Conservation (phyloP, 2,888 invertebrate species). For the Didymodactylos carnosus region DNA sequence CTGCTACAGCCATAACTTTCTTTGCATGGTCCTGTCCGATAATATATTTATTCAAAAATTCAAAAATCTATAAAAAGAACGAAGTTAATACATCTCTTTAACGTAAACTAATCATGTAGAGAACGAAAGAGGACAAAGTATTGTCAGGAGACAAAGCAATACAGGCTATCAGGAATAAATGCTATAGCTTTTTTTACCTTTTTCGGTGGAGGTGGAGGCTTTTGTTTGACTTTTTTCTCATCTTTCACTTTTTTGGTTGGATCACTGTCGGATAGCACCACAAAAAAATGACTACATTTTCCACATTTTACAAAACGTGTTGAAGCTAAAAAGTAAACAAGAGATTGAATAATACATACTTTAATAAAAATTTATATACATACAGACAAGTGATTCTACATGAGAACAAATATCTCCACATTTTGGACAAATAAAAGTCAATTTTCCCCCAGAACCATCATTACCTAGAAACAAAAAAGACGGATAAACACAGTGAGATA, state of each 20-base stretch:
- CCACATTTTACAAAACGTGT: conserved; percentile 91
- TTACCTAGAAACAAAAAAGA: too few species aligned
- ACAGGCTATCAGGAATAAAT: too few species aligned
- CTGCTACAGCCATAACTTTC: conserved; percentile 86
- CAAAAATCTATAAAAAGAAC: conserved; percentile 51
- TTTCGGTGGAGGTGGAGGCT: conserved; percentile 8
- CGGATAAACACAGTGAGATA: too few species aligned
- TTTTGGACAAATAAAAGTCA: conserved; percentile 52
- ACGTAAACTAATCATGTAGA: neutral
- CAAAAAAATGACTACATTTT: conserved; percentile 91
- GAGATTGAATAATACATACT: neutral
- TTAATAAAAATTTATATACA: neutral
- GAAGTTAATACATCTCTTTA: too few species aligned
- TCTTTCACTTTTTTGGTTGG: neutral
- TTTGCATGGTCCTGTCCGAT: conserved; percentile 92
- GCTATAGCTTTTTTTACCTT: too few species aligned
- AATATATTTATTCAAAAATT: conserved; percentile 83
- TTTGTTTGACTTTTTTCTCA: neutral
- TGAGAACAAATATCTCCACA: conserved; percentile 92
- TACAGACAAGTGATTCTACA: conserved; percentile 74
- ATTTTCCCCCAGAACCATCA: conserved; percentile 1
- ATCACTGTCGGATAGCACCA: conserved; percentile 58
- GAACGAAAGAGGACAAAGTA: too few species aligned
- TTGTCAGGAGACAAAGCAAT: too few species aligned
- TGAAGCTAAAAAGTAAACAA: conserved; percentile 38